Base-by-base conservation (phyloP, 2,797 vertebrate species). In the Macroramphosus scolopax region DNA sequence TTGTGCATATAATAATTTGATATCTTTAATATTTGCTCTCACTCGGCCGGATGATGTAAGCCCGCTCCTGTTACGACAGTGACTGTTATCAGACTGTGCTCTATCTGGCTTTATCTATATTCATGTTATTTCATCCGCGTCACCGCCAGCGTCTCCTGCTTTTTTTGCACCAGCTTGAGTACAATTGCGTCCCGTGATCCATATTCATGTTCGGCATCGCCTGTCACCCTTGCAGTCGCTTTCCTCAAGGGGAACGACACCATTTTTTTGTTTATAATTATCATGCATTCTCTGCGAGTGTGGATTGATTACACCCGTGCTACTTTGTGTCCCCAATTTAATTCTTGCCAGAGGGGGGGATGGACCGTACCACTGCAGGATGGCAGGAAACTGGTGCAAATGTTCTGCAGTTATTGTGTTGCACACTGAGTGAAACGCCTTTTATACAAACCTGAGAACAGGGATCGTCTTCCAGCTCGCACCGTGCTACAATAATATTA, bases 231-330 rank as follows among this genome's bases (percentile, higher is more conserved):
- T 61, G 80, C 77, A 73, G 77, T 69, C 75, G 69, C 80, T 73
- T 64, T 46, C 65, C 71, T 78, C 67, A 28, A 25, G n/a, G 68
- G 72, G 70, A 81, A 77, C 66, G 77, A 85, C 75, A 83, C 72
- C 67, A 73, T 76, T 80, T 76, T 80, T 82, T 79, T 82, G 81
- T 81, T 82, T 81, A 83, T 75, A 83, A 79, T 82, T 77, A 82
- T 82, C 80, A 50, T 52, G 50, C 68, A 58, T 80, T 72, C 77
- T 71, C 61, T 64, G 68, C 77, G 77, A 66, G 56, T 34, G 18
- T 72, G 77, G 79, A 77, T 75, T 80, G 79, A 86, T 84, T 73
- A 70, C 71, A 71, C 68, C 72, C 64, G 33, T 53, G 61, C 74
- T 72, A 64, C 68, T 80, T 63, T 51, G 56, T 74, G 68, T 75